A percentile compares a stretch with the other conserved stretches of the same genome.
These are phyloP conservation scores for Apotomis turbidana DNA, from an alignment of 2,888 invertebrate species.

Conservation along the genomic window DNA sequence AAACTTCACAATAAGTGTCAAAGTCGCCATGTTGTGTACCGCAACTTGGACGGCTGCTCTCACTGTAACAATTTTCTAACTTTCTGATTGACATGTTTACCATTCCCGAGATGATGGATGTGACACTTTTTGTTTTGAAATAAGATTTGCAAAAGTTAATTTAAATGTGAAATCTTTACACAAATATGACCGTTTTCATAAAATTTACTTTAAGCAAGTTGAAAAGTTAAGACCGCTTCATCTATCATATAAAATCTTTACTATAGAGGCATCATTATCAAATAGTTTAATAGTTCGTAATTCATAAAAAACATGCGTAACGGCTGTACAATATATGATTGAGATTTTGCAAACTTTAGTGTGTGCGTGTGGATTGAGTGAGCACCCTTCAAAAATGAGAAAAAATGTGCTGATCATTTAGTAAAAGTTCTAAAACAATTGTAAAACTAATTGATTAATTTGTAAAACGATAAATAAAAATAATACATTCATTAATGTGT, in stretches of 20 bases:
- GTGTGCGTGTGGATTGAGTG: too few species aligned
- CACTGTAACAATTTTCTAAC: constrained; percentile 4
- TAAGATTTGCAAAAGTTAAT: constrained; percentile 4
- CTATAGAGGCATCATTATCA: too few species aligned
- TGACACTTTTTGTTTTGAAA: constrained; percentile 6
- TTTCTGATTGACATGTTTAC: constrained; percentile 38
- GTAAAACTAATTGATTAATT: too few species aligned
- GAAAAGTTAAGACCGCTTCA: not conserved
- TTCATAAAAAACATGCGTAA: too few species aligned
- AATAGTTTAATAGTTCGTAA: too few species aligned
- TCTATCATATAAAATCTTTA: not conserved
- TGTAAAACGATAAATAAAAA: too few species aligned
- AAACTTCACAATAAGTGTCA: constrained; percentile 16
- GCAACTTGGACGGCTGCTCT: constrained; percentile 4
- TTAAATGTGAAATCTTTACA: not conserved
- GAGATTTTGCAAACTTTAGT: too few species aligned
- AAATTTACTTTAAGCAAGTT: not conserved
- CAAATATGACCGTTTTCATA: not conserved
- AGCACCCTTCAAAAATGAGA: too few species aligned
- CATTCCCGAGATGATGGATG: constrained; percentile 20
- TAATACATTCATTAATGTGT: too few species aligned
- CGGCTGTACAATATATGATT: too few species aligned
- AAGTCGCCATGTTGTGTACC: constrained; percentile 4
- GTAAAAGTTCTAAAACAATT: too few species aligned
- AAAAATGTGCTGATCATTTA: too few species aligned